A percentile compares a stretch with the other conserved stretches of the same genome.
phyloP scores from a whole-genome alignment of 2,797 vertebrate genomes.

The Neomorphus geoffroyi region DNA sequence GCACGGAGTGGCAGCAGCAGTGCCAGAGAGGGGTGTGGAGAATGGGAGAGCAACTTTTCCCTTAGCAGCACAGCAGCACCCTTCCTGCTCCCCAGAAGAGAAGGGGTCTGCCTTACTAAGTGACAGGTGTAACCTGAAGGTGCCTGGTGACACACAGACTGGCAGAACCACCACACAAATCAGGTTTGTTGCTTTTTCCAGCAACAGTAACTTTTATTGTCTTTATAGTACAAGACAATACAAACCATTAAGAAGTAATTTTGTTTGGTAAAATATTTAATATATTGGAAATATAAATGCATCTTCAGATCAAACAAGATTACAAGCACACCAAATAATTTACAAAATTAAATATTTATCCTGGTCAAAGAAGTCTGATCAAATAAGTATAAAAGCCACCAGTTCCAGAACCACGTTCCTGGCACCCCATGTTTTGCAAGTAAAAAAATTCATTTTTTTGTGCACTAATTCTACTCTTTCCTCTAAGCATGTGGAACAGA shows the following conservation, averaged over 20 bases:
- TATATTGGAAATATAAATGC: conserved; percentile 38
- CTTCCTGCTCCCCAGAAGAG: background rate
- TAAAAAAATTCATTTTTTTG: background rate
- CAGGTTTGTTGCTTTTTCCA: background rate
- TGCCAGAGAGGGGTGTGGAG: background rate
- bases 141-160: background rate
- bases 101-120: background rate
- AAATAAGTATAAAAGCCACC: background rate
- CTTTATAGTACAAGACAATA: background rate
- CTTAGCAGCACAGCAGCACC: background rate
- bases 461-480: background rate
- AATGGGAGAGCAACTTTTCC: background rate
- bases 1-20: fast-evolving
- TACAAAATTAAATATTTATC: conserved; percentile 13
- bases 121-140: background rate
- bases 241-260: conserved; percentile 5
- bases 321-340: conserved; percentile 21
- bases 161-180: background rate
- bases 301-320: conserved; percentile 9
- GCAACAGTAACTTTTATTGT: conserved; percentile 11
- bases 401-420: background rate
- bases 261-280: conserved; percentile 40
- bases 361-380: background rate
- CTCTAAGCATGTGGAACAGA: background rate
- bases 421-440: background rate